Evolutionary conservation across 2,888 invertebrate genomes (phyloP), one percentile per base, ranked within the genome.

Genomic region (Mellilla xanthometata): DNA sequence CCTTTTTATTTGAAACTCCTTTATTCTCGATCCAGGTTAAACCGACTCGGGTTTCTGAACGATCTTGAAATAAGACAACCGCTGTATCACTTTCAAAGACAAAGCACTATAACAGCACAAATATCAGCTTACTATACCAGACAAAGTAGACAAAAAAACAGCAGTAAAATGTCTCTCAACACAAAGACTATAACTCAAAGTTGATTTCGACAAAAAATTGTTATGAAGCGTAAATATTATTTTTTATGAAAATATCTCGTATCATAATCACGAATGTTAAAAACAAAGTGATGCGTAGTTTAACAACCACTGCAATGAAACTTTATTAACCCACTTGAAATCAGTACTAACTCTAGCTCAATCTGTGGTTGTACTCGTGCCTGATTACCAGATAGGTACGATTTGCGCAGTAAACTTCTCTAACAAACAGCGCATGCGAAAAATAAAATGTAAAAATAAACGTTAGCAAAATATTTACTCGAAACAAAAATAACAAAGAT

Each of bases 341-440:
- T 7, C 19, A 4, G 19, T 31, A 32, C 12, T 7, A 12, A 33
- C 32, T 44, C 13, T 7, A 12, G 12, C 10, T 8, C 32, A 44
- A 12, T 39, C 33, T 43, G 22, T 4, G 10, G 12, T 15, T 15
- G 4, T 7, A 33, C 39, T 45, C 35, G 45, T 35, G 34, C 15
- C 26, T 19, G 44, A 44, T 39, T 39, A 39, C 33, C 12, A 12
- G 26, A 24, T 24, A 24, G 24, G n/a, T 24, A 24, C 3, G 27
- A 43, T 40, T n/a, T 46, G 46, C 40, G 30, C 22, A 26, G n/a
- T n/a, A n/a, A n/a, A n/a, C n/a, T n/a, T n/a, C n/a, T n/a, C 19
- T 10, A 24, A 39, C 30, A 35, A 40, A 46, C 35, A 40, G 46
- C 46, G 46, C 40, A 46, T 46, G 22, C 26, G 19, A 34, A 39